phyloP scores from a whole-genome alignment of 2,797 vertebrate species.

The Orientallactaga sibirica region DNA sequence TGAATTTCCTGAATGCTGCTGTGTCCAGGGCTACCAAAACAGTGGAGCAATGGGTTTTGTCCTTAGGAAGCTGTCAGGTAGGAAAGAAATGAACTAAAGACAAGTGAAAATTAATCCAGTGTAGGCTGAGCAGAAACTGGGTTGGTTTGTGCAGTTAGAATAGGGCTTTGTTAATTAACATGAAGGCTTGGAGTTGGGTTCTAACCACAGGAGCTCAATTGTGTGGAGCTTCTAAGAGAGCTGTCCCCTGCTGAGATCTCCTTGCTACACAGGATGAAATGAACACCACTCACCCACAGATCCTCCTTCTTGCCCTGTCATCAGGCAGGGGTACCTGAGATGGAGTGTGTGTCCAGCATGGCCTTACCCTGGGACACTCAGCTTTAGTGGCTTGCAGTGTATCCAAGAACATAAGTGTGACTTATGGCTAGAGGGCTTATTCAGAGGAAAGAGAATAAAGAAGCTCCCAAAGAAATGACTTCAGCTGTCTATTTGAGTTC shows the following conservation, averaged over 20 bases:
- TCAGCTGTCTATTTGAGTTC: background rate
- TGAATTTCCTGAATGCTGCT: background rate
- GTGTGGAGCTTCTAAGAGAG: background rate
- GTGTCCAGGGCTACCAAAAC: background rate
- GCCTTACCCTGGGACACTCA: background rate
- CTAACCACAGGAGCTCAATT: background rate
- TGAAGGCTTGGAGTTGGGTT: background rate
- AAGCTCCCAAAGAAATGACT: background rate
- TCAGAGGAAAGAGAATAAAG: background rate
- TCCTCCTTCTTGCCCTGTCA: background rate
- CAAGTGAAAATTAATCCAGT: background rate
- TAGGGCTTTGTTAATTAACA: background rate
- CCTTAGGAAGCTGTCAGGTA: background rate
- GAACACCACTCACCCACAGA: background rate
- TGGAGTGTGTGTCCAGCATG: background rate
- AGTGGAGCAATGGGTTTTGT: background rate
- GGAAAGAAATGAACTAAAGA: slow-evolving; percentile 7
- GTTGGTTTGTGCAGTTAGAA: background rate
- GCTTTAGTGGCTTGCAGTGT: background rate
- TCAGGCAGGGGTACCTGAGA: background rate
- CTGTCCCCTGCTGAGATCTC: background rate
- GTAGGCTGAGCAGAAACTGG: background rate
- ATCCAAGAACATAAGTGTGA: background rate
- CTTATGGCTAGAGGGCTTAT: background rate
- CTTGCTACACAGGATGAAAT: background rate